Evolutionary conservation across 2,888 invertebrate genomes (phyloP).

Genomic region (Colostygia pectinataria): DNA sequence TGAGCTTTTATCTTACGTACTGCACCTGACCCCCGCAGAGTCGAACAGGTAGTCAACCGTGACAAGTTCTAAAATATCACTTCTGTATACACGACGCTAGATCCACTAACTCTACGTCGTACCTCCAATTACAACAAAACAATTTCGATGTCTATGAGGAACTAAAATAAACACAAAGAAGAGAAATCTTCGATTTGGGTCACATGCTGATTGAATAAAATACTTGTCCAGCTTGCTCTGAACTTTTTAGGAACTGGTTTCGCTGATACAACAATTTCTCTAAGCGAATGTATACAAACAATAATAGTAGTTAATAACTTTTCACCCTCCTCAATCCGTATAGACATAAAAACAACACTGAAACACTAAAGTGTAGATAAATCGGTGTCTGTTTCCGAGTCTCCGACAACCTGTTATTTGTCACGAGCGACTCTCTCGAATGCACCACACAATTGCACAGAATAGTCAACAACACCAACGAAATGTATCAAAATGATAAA

Average conservation of each 20-base stretch:
- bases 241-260: constrained; percentile 37
- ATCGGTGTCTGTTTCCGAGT: constrained; percentile 61
- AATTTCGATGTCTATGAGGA: constrained; percentile 19
- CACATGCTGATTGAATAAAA: constrained; percentile 76
- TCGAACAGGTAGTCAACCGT: constrained; percentile 70
- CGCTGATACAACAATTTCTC: constrained; percentile 25
- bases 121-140: constrained; percentile 21
- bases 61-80: constrained; percentile 60
- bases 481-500: constrained; percentile 49
- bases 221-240: constrained; percentile 55
- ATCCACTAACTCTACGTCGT: constrained; percentile 15
- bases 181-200: constrained; percentile 82
- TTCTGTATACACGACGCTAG: constrained; percentile 15
- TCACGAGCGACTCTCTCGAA: constrained; percentile 69
- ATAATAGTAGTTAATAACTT: constrained; percentile 14
- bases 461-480: constrained; percentile 44
- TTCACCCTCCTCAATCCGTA: constrained; percentile 40
- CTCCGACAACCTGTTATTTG: constrained; percentile 82
- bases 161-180: constrained; percentile 61
- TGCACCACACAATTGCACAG: constrained; percentile 67
- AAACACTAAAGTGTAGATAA: constrained; percentile 67
- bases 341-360: constrained; percentile 62
- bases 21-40: constrained; percentile 68
- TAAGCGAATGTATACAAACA: constrained; percentile 16
- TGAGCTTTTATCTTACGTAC: constrained; percentile 37